Base-by-base conservation (phyloP, 2,113 vertebrate genomes). In the Melierax canorus region DNA sequence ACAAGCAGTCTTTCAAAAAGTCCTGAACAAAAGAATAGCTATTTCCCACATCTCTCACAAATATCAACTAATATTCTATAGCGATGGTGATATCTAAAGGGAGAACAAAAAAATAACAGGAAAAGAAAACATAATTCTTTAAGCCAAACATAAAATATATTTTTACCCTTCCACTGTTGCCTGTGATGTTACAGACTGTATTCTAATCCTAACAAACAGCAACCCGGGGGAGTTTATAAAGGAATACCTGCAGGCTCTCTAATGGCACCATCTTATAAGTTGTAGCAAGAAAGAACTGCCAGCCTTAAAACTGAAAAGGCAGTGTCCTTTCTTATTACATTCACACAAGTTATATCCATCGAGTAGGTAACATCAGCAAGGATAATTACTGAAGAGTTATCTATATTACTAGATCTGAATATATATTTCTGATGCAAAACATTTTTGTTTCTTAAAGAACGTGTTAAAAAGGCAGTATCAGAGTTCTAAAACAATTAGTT, bases 401-500 rank as follows among this genome's bases (percentile, higher is more conserved):
- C 56, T 73, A 0, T 15, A 30, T 73, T 46, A 11, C 45, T 46
- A 69, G 21, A 59, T 68, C 46, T 36, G 23, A 66, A 55, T 62
- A 38, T 30, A 2, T 36, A 66, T 84, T 81, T 88, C 83, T 38
- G 22, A 68, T 58, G 62, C 55, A 39, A 68, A 67, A 45, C 38
- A 34, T 24, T 21, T 56, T 36, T 53, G 3, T 74, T 78, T 68
- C 19, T 27, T 23, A 69, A 83, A 68, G 8, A 41, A 53, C 50
- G 5, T 18, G 16, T 56, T 67, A 72, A 84, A 95, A 86, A 93
- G 51, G 58, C 45, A 19, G 27, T 39, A 51, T 88, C 77, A 29
- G 22, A 8, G 91, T 62, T 94, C 74, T 76, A 45, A 94, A 95
- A 94, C 68, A 72, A 72, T 97, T 96, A 94, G 88, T 97, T 94